Evolutionary conservation across 2,888 invertebrate species (phyloP).

Genomic region (Sarcophaga carnaria): DNA sequence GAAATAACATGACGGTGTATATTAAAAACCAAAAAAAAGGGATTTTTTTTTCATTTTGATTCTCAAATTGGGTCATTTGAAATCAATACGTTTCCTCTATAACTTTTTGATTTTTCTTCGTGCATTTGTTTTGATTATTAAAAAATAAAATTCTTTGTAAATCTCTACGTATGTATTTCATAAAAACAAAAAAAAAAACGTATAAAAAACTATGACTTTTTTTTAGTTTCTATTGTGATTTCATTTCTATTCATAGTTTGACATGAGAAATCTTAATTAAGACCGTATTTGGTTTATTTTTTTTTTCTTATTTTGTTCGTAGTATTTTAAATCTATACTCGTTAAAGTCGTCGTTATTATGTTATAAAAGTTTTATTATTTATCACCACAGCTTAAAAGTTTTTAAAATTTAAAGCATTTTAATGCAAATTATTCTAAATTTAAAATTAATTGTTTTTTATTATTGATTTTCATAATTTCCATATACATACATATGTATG

Average conservation of each 20-base stretch:
- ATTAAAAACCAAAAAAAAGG: too few relatives aligned
- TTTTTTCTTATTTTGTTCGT: not conserved
- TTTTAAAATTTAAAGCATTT: not conserved
- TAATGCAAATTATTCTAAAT: not conserved
- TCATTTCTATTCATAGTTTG: constrained; percentile 14
- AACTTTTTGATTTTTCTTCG: not conserved
- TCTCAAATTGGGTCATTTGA: constrained; percentile 40
- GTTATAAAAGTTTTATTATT: too few relatives aligned
- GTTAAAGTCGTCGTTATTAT: too few relatives aligned
- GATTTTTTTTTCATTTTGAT: too few relatives aligned
- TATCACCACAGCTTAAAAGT: too few relatives aligned
- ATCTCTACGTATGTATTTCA: not conserved
- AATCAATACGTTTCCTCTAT: constrained; percentile 42
- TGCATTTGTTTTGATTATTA: not conserved
- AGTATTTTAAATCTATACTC: not conserved
- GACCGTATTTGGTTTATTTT: constrained; percentile 42
- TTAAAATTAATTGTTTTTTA: constrained; percentile 29
- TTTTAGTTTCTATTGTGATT: constrained; percentile 9
- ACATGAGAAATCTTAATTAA: not conserved
- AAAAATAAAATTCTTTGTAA: constrained; percentile 46
- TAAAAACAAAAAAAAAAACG: not conserved
- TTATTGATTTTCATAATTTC: constrained; percentile 8
- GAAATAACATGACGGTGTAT: not conserved
- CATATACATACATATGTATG: not conserved
- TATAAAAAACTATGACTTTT: not conserved